These are phyloP conservation scores for Brachionus rubens DNA, from an alignment of 1,140 invertebrate species.

Conservation along the genomic window DNA sequence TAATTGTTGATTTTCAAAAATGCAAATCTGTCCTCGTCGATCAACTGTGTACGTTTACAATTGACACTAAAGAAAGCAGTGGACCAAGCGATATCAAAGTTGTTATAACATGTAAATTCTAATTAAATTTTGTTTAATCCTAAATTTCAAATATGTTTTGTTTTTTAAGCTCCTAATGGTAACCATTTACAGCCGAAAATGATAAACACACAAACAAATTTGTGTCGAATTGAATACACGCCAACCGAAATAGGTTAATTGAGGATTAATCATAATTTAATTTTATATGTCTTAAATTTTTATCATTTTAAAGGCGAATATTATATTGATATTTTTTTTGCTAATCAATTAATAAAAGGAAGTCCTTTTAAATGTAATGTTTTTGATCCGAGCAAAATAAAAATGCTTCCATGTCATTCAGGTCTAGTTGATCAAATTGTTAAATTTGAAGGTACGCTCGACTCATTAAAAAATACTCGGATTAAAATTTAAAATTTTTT, in stretches of 20 bases:
- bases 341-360: slow-evolving; percentile 31
- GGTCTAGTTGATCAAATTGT: slow-evolving; percentile 59
- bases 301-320: slow-evolving; percentile 26
- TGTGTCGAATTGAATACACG: slow-evolving; percentile 31
- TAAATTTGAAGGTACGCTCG: slow-evolving; percentile 47
- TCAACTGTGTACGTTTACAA: neutral
- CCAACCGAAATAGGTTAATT: slow-evolving; percentile 36
- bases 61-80: slow-evolving; percentile 24
- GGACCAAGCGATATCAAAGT: slow-evolving; percentile 17
- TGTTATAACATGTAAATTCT: neutral
- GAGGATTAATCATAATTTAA: slow-evolving; percentile 28
- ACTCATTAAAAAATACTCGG: slow-evolving; percentile 62
- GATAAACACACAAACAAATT: slow-evolving; percentile 27
- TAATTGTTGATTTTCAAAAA: slow-evolving; percentile 21
- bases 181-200: slow-evolving; percentile 13
- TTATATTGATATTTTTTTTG: slow-evolving; percentile 43
- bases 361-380: slow-evolving; percentile 57
- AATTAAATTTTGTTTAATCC: neutral
- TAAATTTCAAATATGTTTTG: neutral
- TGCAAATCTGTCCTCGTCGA: slow-evolving; percentile 5
- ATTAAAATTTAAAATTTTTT: slow-evolving; percentile 76
- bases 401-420: slow-evolving; percentile 54
- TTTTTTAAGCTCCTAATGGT: slow-evolving; percentile 10
- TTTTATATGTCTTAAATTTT: neutral
- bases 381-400: slow-evolving; percentile 55